Evolutionary conservation across 2,113 vertebrate species (phyloP).

Genomic region (Amazona vittata): DNA sequence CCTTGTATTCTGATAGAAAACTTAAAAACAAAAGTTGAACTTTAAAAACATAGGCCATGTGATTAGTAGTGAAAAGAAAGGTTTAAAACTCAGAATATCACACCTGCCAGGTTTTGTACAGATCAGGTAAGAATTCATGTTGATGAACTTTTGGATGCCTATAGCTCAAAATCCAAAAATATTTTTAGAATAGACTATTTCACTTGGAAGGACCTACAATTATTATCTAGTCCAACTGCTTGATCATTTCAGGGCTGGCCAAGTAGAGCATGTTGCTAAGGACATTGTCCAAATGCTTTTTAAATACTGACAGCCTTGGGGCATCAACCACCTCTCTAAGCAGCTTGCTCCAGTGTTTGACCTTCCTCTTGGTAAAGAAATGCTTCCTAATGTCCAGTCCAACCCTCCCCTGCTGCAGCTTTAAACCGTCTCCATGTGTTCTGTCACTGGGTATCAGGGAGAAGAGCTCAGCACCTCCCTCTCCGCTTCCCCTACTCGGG

Average conservation of each 20-base stretch:
- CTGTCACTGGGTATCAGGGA: neutral
- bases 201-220: neutral
- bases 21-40: neutral
- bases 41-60: neutral
- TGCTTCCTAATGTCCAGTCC: neutral
- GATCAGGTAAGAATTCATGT: neutral
- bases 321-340: neutral
- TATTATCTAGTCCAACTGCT: neutral
- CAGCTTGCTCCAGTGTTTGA: neutral
- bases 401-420: fast-evolving
- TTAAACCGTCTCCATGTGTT: fast-evolving
- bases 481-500: neutral
- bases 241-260: neutral
- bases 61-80: neutral
- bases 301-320: neutral
- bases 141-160: neutral
- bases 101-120: neutral
- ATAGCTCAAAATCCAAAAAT: neutral
- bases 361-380: neutral
- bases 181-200: neutral
- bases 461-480: neutral
- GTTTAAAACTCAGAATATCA: neutral
- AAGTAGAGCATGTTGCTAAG: neutral
- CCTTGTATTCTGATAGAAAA: neutral
- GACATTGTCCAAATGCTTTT: neutral